Evolutionary conservation across 2,113 vertebrate genomes (phyloP), one percentile per base, ranked within the genome.

Genomic region (Caretta caretta): DNA sequence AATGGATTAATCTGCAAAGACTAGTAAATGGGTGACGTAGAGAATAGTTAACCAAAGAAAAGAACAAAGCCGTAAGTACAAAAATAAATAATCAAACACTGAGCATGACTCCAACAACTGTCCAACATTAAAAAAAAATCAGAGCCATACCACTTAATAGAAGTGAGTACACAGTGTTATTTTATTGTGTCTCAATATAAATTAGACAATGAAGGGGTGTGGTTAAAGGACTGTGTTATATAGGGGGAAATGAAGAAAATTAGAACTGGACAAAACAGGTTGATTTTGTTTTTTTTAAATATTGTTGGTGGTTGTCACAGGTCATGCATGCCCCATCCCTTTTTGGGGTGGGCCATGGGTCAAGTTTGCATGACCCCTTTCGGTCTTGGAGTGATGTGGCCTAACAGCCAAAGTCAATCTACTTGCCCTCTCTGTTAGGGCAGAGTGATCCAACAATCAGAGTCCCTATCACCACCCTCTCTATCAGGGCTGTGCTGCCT

Each of bases 1-100:
- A 97, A 95, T 93, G 85, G 90, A 97, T 97, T 94, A 50, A 90
- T 95, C 87, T 97, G 95, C 76, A 80, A 97, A 95, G 97, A 57
- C 48, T 31, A 59, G 17, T 12, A 93, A 94, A 86, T 20, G 53
- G 91, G 91, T 25, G n/a, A 83, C 93, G 48, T 59, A 80, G 95
- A 96, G 96, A 98, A 97, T 90, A 98, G 88, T 86, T 94, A 94
- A 97, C 96, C 92, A 97, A 98, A 98, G 95, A 93, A 95, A 97
- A 98, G 97, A 97, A 98, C 97, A 97, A 98, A 98, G 97, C 88
- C 84, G 81, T 90, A 95, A 94, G 97, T 97, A 97, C 92, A 95
- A 97, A 98, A 97, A 93, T 97, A 98, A 98, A 97, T 97, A 98
- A 98, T 25, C 48, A 92, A 86, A 62, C 84, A 86, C 93, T 78